A percentile compares a stretch with the other conserved stretches of the same genome.
These are phyloP conservation scores for Labroides dimidiatus DNA, from an alignment of 2,797 vertebrate genomes.

Conservation along the genomic window DNA sequence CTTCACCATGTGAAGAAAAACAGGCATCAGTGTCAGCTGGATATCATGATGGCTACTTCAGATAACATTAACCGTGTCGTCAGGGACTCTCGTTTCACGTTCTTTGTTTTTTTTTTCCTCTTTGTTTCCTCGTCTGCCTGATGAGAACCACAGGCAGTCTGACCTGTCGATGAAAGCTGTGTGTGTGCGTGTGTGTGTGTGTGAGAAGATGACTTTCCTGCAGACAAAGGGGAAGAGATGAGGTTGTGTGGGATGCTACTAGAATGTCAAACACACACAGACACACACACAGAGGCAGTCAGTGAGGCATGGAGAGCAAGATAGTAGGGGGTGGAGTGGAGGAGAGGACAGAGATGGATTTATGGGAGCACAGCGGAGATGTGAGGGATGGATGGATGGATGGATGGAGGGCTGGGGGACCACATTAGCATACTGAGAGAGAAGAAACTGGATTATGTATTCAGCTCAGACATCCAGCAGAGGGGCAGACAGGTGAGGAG, in stretches of 20 bases:
- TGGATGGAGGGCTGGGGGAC: background rate
- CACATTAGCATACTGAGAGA: constrained; percentile 48
- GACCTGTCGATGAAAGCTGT: constrained; percentile 48
- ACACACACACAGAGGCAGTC: constrained; percentile 3
- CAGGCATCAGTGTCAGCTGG: too few species aligned
- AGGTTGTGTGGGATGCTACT: constrained; percentile 60
- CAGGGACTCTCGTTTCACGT: too few species aligned
- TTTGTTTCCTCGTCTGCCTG: background rate
- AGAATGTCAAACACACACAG: constrained; percentile 66
- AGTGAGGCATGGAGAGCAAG: constrained; percentile 31
- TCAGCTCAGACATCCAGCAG: constrained; percentile 55
- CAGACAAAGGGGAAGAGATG: constrained; percentile 67
- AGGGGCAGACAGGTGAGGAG: constrained; percentile 18
- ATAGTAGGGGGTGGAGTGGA: constrained; percentile 5
- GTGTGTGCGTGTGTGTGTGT: constrained; percentile 2
- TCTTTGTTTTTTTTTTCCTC: background rate
- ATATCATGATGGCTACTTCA: background rate
- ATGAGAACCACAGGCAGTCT: constrained; percentile 24
- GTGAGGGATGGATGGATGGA: constrained; percentile 5
- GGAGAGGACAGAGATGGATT: constrained; percentile 32
- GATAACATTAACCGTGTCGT: too few species aligned
- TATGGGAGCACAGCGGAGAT: background rate
- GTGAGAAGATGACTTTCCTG: constrained; percentile 44
- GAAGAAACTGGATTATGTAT: constrained; percentile 31
- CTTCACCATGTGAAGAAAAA: too few species aligned